Evolutionary conservation across 2,888 invertebrate species (phyloP).

Genomic region (Lasioglossum zephyrum): DNA sequence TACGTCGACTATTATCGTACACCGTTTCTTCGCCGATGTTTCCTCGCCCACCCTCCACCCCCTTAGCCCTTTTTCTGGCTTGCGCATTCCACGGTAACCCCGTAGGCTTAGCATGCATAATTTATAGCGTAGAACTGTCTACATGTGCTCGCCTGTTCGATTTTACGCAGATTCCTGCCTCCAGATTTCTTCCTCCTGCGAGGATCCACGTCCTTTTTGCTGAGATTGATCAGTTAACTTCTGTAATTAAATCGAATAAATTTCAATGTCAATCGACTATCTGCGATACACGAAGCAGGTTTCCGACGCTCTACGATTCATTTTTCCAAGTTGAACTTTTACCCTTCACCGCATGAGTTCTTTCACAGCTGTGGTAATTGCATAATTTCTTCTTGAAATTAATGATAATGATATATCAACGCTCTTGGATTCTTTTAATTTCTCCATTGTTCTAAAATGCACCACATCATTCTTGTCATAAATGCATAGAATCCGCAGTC

Average conservation of each 20-base stretch:
- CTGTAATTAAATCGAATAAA: not conserved
- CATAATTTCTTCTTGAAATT: not conserved
- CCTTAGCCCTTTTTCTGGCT: not conserved
- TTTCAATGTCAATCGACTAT: not conserved
- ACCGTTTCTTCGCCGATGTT: constrained; percentile 7
- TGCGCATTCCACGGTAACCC: constrained; percentile 14
- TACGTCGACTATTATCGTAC: constrained; percentile 29
- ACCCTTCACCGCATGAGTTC: not conserved
- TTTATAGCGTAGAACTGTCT: constrained; percentile 47
- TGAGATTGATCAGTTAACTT: not conserved
- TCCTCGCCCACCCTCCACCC: not conserved
- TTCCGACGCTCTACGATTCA: not conserved
- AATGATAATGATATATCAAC: not conserved
- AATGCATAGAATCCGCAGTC: not conserved
- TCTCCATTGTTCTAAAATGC: not conserved
- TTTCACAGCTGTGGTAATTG: not conserved
- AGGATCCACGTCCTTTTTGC: not conserved
- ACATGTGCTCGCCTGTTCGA: constrained; percentile 15
- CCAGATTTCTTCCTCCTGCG: constrained; percentile 2
- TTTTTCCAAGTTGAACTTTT: not conserved
- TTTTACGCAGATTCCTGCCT: constrained; percentile 12
- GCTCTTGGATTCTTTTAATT: not conserved
- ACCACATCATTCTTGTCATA: too few relatives aligned
- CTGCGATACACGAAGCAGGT: not conserved
- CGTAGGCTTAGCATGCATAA: constrained; percentile 54